Conservation (phyloP, 2,797 vertebrate species). For the Poecilia picta region DNA sequence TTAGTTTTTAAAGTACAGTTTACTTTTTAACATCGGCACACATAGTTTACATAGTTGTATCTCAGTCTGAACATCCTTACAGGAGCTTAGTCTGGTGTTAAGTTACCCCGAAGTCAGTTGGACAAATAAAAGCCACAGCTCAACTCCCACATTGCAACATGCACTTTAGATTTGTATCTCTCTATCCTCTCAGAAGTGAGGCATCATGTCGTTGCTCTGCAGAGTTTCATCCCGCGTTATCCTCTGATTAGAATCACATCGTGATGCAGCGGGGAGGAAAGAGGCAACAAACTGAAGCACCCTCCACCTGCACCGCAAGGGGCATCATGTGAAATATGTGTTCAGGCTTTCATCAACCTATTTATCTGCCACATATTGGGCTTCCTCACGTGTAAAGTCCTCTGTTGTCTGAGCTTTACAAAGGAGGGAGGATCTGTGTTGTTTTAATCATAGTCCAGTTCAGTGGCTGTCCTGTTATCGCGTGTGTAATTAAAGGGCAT, state of each 20-base stretch:
- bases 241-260: slow-evolving; percentile 75
- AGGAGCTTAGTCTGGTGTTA: slow-evolving; percentile 54
- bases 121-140: slow-evolving; percentile 77
- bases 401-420: slow-evolving; percentile 77
- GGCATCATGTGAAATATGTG: slow-evolving; percentile 70
- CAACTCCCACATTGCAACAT: slow-evolving; percentile 63
- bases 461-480: slow-evolving; percentile 64
- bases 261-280: slow-evolving; percentile 57
- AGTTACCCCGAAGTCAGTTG: slow-evolving; percentile 71
- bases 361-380: slow-evolving; percentile 63
- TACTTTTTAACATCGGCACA: slow-evolving; percentile 5
- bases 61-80: slow-evolving; percentile 45
- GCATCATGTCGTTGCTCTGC: slow-evolving; percentile 60
- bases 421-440: slow-evolving; percentile 70
- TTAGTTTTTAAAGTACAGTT: background rate
- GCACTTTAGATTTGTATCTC: slow-evolving; percentile 53
- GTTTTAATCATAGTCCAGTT: slow-evolving; percentile 77
- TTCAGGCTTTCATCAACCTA: slow-evolving; percentile 74
- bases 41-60: slow-evolving; percentile 40
- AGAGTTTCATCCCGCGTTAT: slow-evolving; percentile 70
- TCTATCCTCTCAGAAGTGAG: slow-evolving; percentile 58
- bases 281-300: slow-evolving; percentile 64
- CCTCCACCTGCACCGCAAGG: slow-evolving; percentile 69
- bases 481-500: slow-evolving; percentile 73
- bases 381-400: slow-evolving; percentile 62